Conservation (phyloP, 2,888 invertebrate species). For the Diarsia rubi region DNA sequence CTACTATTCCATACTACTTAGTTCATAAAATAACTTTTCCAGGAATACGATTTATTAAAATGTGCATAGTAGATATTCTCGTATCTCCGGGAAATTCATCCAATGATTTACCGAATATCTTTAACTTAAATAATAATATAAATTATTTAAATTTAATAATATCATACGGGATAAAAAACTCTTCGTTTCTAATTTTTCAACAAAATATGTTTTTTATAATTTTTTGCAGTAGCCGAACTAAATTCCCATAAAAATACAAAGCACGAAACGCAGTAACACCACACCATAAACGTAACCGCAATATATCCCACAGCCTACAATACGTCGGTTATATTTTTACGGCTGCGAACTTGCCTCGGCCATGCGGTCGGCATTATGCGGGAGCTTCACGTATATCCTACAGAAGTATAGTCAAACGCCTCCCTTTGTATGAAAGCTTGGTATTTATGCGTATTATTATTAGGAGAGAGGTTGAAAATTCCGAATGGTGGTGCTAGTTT, state of each 20-base stretch:
- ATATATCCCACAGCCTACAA: constrained; percentile 60
- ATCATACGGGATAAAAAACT: too few species aligned
- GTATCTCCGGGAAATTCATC: background rate
- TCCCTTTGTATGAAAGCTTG: constrained; percentile 63
- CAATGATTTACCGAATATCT: background rate
- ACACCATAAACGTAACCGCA: constrained; percentile 63
- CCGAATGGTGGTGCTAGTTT: constrained; percentile 22
- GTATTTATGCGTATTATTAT: constrained; percentile 61
- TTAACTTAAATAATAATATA: too few species aligned
- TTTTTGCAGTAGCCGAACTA: constrained; percentile 11
- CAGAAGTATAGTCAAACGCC: constrained; percentile 44
- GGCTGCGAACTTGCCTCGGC: constrained; percentile 61
- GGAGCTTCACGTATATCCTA: constrained; percentile 54
- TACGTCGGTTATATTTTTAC: constrained; percentile 67
- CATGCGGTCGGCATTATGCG: constrained; percentile 64
- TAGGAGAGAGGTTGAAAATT: constrained; percentile 58
- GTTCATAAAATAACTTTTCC: background rate
- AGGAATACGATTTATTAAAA: background rate
- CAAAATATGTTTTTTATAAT: background rate
- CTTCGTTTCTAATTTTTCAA: background rate
- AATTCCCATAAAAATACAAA: constrained; percentile 48
- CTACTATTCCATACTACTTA: too few species aligned
- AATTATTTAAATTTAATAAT: too few species aligned
- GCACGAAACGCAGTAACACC: constrained; percentile 50
- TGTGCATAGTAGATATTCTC: background rate